A percentile compares a stretch with the other conserved stretches of the same genome.
Conservation (phyloP, 2,888 invertebrate genomes). For the Perizoma flavofasciatum region DNA sequence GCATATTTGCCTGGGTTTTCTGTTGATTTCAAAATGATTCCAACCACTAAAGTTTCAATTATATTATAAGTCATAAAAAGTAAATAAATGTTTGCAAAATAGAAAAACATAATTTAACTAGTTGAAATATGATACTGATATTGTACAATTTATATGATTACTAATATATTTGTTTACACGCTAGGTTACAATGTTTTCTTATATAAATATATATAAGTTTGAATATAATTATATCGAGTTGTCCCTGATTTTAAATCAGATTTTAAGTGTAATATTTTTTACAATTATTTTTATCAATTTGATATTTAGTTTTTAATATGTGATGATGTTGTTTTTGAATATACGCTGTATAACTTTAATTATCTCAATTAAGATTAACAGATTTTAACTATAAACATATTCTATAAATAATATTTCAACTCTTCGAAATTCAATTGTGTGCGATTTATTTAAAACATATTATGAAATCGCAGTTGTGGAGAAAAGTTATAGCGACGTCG, state of each 20-base stretch:
- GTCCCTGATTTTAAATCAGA: slow-evolving; percentile 73
- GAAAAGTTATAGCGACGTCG: slow-evolving; percentile 26
- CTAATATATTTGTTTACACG: slow-evolving; percentile 72
- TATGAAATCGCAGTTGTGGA: slow-evolving; percentile 33
- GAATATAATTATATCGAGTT: slow-evolving; percentile 57
- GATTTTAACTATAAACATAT: neutral
- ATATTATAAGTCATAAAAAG: no score
- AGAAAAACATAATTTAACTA: slow-evolving; percentile 28
- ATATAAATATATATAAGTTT: slow-evolving; percentile 62
- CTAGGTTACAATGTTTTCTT: slow-evolving; percentile 69
- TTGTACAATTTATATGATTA: slow-evolving; percentile 73
- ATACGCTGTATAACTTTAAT: slow-evolving; percentile 31
- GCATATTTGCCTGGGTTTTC: no score
- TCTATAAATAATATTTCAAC: slow-evolving; percentile 1
- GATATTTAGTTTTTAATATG: slow-evolving; percentile 59
- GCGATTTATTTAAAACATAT: slow-evolving; percentile 20
- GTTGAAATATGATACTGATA: slow-evolving; percentile 64
- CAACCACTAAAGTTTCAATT: no score
- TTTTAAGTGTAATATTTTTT: slow-evolving; percentile 46
- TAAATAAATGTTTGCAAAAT: slow-evolving; percentile 34
- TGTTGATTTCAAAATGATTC: no score
- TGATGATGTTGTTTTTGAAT: slow-evolving; percentile 39
- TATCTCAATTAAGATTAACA: neutral
- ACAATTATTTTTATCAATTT: slow-evolving; percentile 64
- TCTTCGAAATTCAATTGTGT: neutral